Conservation (phyloP, 1,140 invertebrate genomes). For the Anoplolepis gracilipes region DNA sequence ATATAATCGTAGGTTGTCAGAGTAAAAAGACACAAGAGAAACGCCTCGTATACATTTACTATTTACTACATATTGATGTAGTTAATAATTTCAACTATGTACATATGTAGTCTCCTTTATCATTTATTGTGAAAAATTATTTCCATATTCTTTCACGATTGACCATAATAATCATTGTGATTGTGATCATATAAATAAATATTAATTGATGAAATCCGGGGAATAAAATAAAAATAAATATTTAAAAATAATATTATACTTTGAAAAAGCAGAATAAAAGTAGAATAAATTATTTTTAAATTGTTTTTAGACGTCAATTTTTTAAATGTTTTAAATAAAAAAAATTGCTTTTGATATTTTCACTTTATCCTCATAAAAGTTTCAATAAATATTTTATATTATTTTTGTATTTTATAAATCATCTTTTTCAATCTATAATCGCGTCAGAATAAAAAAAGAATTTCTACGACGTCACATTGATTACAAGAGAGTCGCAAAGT, state of each 20-base stretch:
- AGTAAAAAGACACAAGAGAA: constrained; percentile 45
- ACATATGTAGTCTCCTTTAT: background rate
- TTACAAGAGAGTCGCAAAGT: background rate
- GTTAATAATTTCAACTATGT: constrained; percentile 19
- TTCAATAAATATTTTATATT: background rate
- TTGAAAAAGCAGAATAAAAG: background rate
- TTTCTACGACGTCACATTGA: background rate
- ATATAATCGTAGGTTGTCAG: constrained; percentile 49
- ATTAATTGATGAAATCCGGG: background rate
- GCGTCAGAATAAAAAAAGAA: background rate
- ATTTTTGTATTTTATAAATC: background rate
- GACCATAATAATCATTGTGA: background rate
- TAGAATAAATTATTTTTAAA: background rate
- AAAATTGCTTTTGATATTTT: background rate
- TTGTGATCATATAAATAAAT: background rate
- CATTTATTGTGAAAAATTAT: background rate
- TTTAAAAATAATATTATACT: background rate
- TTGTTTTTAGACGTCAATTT: background rate
- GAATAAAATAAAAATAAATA: background rate
- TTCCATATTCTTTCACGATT: constrained; percentile 9
- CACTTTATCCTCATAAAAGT: background rate
- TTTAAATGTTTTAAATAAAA: background rate
- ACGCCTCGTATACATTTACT: constrained; percentile 38
- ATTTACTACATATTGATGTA: constrained; percentile 45
- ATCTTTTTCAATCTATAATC: background rate